Percentiles rank a stretch among this genome's conserved stretches.
Evolutionary conservation across 2,888 invertebrate genomes (phyloP).

Genomic region (Scaptomyza cyrtandrae): DNA sequence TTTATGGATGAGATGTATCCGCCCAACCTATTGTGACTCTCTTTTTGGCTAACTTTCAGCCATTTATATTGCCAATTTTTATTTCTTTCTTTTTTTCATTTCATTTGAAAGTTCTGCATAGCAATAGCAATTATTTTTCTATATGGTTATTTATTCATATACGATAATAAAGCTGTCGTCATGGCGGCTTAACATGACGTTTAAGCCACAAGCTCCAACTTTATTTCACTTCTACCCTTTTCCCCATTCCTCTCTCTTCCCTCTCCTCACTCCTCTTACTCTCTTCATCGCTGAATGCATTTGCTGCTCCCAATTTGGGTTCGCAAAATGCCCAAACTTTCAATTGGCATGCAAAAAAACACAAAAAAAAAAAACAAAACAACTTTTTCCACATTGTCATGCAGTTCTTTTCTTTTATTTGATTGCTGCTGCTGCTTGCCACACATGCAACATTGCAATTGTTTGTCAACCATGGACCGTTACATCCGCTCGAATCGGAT

Average conservation of each 20-base stretch:
- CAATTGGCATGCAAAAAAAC: constrained; percentile 46
- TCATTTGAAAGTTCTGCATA: constrained; percentile 46
- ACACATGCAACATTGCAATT: constrained; percentile 70
- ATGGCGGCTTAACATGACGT: constrained; percentile 69
- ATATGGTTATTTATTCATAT: neutral
- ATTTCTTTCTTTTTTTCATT: neutral
- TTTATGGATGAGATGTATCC: neutral
- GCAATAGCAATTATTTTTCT: constrained; percentile 15
- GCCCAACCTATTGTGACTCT: constrained; percentile 7
- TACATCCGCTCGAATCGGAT: constrained; percentile 82
- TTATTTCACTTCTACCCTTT: neutral
- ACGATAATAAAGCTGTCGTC: constrained; percentile 49
- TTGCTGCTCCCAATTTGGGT: constrained; percentile 35
- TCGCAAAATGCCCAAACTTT: constrained; percentile 31
- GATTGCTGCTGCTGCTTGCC: constrained; percentile 21
- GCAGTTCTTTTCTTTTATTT: constrained; percentile 50
- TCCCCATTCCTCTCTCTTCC: too few species aligned
- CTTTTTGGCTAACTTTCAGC: neutral
- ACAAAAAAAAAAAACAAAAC: neutral
- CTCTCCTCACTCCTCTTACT: neutral
- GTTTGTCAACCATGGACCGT: constrained; percentile 82
- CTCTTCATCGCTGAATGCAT: constrained; percentile 8
- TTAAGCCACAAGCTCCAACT: constrained; percentile 39
- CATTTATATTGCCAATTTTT: constrained; percentile 30
- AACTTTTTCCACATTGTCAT: constrained; percentile 62